Evolutionary conservation across 2,888 invertebrate genomes (phyloP), one percentile per base, ranked within the genome.

Genomic region (Thalpophila matura): DNA sequence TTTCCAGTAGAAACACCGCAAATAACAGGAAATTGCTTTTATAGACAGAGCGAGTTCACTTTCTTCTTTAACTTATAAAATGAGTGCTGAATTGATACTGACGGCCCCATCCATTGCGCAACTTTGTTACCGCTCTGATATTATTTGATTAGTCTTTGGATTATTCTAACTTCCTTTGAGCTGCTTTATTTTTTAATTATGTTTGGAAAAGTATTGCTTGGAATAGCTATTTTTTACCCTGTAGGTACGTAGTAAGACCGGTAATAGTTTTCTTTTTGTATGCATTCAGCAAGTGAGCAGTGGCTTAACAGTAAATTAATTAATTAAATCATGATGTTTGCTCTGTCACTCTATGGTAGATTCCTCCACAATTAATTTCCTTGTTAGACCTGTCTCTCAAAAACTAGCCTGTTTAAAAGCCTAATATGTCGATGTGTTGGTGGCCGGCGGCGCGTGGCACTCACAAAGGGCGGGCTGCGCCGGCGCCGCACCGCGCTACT

Each of bases 401-500:
- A 71, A 12, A 3, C 18, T 24, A 51, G 42, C 35, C 31, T 43
- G 46, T 59, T 46, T 67, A 59, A 74, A 74, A 74, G 67, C 74
- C 53, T 70, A 74, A 77, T 73, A 61, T 58, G 70, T 70, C 75
- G 72, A 64, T 59, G 65, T 20, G 74, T 42, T 26, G 24, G 18
- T 20, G 51, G 29, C 38, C 63, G 71, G 43, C 71, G 60, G 75
- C 72, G 59, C 61, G 60, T 78, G 79, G 50, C 82, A 54, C 58
- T 58, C 58, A 86, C 86, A 85, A 84, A 74, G 51, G 62, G 10
- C 29, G 16, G 40, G 29, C 58, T 49, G 74, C 81, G 86, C 79
- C 74, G 81, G 86, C 86, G 87, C 85, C 83, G 80, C 73, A 61
- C 43, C 86, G 85, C 86, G 80, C 86, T 85, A 86, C 81, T 86